phyloP scores from a whole-genome alignment of 2,888 invertebrate species.

The Euproctis similis region DNA sequence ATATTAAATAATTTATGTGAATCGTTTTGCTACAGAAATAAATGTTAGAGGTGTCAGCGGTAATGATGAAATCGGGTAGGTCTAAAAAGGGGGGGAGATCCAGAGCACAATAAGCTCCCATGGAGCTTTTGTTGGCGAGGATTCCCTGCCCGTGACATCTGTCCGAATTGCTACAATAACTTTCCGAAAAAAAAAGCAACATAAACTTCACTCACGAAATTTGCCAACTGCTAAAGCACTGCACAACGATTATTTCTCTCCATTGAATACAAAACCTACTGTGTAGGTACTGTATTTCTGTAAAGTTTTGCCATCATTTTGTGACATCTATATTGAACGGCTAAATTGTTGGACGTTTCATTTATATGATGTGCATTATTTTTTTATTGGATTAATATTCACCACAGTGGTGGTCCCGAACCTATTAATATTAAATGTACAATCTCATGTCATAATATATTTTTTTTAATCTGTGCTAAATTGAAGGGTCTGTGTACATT shows the following conservation, averaged over 20 bases:
- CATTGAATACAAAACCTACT: constrained; percentile 51
- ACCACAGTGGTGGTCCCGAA: constrained; percentile 52
- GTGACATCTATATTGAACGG: constrained; percentile 57
- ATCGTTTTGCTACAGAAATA: constrained; percentile 65
- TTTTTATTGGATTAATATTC: constrained; percentile 41
- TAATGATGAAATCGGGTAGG: constrained; percentile 61
- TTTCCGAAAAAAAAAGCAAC: constrained; percentile 74
- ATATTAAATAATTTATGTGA: constrained; percentile 62
- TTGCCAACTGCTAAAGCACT: constrained; percentile 56
- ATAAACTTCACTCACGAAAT: constrained; percentile 59
- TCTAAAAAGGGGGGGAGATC: no score
- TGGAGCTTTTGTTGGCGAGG: constrained; percentile 64
- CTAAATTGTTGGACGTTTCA: constrained; percentile 63
- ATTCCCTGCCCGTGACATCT: constrained; percentile 71
- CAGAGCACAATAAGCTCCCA: constrained; percentile 66
- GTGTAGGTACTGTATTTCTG: constrained; percentile 39
- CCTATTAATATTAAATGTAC: constrained; percentile 20
- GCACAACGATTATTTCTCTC: constrained; percentile 54
- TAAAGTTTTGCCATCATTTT: constrained; percentile 29
- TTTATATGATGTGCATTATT: no score
- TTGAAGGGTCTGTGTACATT: no score
- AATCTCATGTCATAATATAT: constrained; percentile 58
- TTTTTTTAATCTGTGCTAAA: no score
- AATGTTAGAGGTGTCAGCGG: constrained; percentile 67
- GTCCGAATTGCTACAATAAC: constrained; percentile 72